Conservation (phyloP, 2,113 vertebrate genomes). For the Eulemur macaco region DNA sequence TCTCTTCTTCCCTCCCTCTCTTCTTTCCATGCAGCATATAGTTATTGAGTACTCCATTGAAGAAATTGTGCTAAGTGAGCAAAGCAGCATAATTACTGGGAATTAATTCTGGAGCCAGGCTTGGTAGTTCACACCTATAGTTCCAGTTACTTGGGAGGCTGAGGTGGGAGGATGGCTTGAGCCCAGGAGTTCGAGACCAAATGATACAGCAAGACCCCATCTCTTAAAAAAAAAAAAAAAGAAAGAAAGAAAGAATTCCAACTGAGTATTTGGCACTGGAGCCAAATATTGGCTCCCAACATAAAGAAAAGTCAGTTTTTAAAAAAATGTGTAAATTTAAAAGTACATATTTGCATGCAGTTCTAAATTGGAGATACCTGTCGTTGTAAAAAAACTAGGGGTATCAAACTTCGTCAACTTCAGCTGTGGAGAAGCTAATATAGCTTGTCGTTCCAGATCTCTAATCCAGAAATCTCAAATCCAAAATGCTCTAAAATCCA, state of each 20-base stretch:
- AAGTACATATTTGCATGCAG: neutral
- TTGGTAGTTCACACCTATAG: no score
- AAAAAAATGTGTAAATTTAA: neutral
- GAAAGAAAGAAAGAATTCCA: neutral
- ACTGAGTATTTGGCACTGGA: neutral
- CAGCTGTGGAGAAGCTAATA: slow-evolving; percentile 13
- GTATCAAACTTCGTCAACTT: neutral
- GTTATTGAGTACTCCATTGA: neutral
- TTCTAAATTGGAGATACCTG: slow-evolving; percentile 9
- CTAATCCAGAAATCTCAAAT: neutral
- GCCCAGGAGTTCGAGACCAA: no score
- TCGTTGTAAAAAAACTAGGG: neutral
- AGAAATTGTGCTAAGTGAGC: neutral
- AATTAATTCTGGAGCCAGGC: neutral
- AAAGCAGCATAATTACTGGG: neutral
- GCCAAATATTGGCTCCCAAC: neutral
- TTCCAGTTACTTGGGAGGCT: no score
- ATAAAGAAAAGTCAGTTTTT: neutral
- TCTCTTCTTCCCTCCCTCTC: neutral
- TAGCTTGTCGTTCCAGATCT: neutral
- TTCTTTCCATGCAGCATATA: neutral
- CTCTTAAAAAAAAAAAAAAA: no score
- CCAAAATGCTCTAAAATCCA: neutral
- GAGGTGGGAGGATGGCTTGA: no score
- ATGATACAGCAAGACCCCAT: no score